Evolutionary conservation across 2,113 vertebrate genomes (phyloP), one percentile per base, ranked within the genome.

Genomic region (Galeopterus variegatus): DNA sequence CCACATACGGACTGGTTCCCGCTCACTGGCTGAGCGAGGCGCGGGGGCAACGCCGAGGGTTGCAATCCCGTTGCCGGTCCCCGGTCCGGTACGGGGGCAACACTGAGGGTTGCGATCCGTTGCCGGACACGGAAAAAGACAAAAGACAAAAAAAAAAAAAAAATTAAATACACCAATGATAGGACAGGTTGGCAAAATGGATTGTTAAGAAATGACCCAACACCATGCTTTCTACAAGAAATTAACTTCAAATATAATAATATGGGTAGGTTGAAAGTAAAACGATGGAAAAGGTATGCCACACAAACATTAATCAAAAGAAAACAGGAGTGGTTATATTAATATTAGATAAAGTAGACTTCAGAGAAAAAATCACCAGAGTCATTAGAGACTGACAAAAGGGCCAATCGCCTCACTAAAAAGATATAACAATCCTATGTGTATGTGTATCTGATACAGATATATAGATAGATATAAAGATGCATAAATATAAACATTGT

Each of bases 101-200:
- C n/a, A n/a, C n/a, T n/a, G n/a, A n/a, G n/a, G n/a, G n/a, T n/a
- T n/a, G n/a, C n/a, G n/a, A n/a, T n/a, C n/a, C n/a, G n/a, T n/a
- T n/a, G n/a, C n/a, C n/a, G n/a, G n/a, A n/a, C n/a, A n/a, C n/a
- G n/a, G n/a, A n/a, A n/a, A n/a, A n/a, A n/a, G n/a, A n/a, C n/a
- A n/a, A n/a, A n/a, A n/a, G n/a, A n/a, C n/a, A n/a, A n/a, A n/a
- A n/a, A n/a, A n/a, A n/a, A n/a, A n/a, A n/a, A n/a, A n/a, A n/a
- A 77, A 90, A 79, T 93, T 54, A 84, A 80, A 93, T 2, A 72
- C 3, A 70, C 26, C 21, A 77, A 79, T 96, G 36, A 79, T 56
- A 70, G 62, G 26, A 77, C 50, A 95, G 31, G 88, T 5, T 12
- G 80, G 31, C n/a, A 85, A 56, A 65, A 76, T 6, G 1, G 17